Evolutionary conservation across 2,797 vertebrate genomes (phyloP), one percentile per base, ranked within the genome.

Genomic region (Galago senegalensis): DNA sequence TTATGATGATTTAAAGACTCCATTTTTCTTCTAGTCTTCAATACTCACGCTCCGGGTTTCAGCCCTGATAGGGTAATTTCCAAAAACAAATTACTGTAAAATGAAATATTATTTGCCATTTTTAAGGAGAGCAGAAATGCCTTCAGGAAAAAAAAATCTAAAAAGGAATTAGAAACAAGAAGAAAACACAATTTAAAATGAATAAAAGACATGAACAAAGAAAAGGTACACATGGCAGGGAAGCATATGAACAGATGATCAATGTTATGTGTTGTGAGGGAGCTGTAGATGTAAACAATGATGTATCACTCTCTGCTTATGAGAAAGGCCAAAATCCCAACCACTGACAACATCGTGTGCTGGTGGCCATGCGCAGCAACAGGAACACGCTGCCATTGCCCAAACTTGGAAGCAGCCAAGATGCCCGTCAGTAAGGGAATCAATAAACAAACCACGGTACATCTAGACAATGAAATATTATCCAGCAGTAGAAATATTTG

Each of bases 101-200:
- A 49, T 65, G 3, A 73, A 95, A 91, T 10, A 17, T 75, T 79
- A n/a, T 40, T 73, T 96, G 20, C 13, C 43, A 87, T 56, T 92
- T 92, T 93, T 90, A 84, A 77, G 23, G 4, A 80, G 4, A 84
- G 0, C 31, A 11, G 1, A 65, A 89, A 61, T 89, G 10, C 16
- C 11, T 76, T 93, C 25, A 82, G 21, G 7, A 87, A 37, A 67
- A 77, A 85, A 43, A n/a, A 49, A 34, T 56, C 34, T 7, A 34
- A 29, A 34, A 21, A 72, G 34, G 3, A 60, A 10, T 17, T 72
- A 40, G 5, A 77, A 79, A 25, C 31, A 67, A 70, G 61, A 31
- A 75, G 5, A 91, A 93, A 49, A 63, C 23, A 8, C 53, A 63
- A 67, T 67, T 53, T 4, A 61, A 93, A 91, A 23, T 43, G 29